These are phyloP conservation scores for Zaprionus vittiger DNA, from an alignment of 1,140 invertebrate species.

Conservation along the genomic window DNA sequence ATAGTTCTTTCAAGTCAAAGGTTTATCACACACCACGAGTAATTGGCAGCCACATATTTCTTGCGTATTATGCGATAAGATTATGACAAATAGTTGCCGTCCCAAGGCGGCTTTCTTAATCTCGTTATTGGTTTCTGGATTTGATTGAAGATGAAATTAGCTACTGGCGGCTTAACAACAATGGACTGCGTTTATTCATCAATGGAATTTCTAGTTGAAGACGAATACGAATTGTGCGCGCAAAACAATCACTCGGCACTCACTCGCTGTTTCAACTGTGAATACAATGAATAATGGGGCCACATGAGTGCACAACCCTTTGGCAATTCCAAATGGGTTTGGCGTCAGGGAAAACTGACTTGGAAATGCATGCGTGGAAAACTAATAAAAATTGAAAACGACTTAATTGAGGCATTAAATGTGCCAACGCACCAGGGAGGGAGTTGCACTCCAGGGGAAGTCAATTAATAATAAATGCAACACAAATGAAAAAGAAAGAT, in stretches of 20 bases:
- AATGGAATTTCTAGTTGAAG: neutral
- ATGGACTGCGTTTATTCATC: conserved; percentile 25
- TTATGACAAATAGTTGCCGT: neutral
- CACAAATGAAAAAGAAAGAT: conserved; percentile 12
- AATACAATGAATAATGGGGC: conserved; percentile 20
- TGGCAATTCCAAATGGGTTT: conserved; percentile 19
- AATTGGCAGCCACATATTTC: neutral
- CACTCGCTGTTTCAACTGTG: neutral
- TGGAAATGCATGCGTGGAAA: conserved; percentile 38
- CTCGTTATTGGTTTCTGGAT: neutral
- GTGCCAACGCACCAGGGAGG: conserved; percentile 28
- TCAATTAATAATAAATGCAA: conserved; percentile 52
- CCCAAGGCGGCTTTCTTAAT: neutral
- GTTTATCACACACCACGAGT: neutral
- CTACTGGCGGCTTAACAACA: conserved; percentile 21
- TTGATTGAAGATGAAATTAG: neutral
- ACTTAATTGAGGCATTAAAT: conserved; percentile 58
- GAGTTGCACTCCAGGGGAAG: conserved; percentile 2
- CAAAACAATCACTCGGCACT: conserved; percentile 34
- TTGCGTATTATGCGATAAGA: neutral
- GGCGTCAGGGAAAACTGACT: conserved; percentile 25
- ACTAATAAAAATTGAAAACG: conserved; percentile 52
- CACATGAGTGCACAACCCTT: conserved; percentile 7
- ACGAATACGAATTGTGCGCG: neutral
- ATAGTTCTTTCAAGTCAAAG: neutral